Evolutionary conservation across 2,888 invertebrate genomes (phyloP), one percentile per base, ranked within the genome.

Genomic region (Mantis religiosa): DNA sequence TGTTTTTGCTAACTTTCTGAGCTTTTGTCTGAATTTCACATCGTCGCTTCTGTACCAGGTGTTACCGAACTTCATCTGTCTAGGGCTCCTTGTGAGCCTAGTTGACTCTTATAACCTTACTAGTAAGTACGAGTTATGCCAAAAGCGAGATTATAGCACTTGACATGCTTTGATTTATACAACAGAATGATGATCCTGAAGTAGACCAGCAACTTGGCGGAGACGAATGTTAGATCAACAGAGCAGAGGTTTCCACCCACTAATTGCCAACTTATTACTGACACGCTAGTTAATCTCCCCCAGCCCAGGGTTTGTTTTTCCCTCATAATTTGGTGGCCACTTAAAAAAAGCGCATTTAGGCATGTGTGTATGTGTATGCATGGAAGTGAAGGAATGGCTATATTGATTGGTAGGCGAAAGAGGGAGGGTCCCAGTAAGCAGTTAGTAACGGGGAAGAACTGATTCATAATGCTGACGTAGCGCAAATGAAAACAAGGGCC

Each of bases 401-500:
- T 85, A 85, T 85, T 85, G 85, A 85, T 85, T 34, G 47, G 85
- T 41, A 34, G 47, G 85, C 34, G n/a, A 82, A 82, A 71, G 54
- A 20, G 54, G 54, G 54, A 71, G 54, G 54, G 54, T 20, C 4
- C 54, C 54, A 71, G 54, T 71, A 71, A 71, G 54, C 54, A 71
- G 54, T 71, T 71, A 71, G 20, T 71, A 71, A 71, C 54, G 25
- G 54, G 54, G 54, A 71, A 71, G 54, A 71, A 71, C 54, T 15
- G 20, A 47, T 85, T 47, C 47, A 82, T 87, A 87, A 85, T 88
- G 88, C 88, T 88, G 88, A 88, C 84, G 41, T 71, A 84, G 84
- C 88, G 81, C 85, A 82, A 88, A 88, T 82, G 84, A 85, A 88
- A 88, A 88, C 88, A 88, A 88, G 87, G 87, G 87, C 34, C 87